These are phyloP conservation scores for Papilio elwesi DNA, from an alignment of 2,888 invertebrate species.

Conservation along the genomic window DNA sequence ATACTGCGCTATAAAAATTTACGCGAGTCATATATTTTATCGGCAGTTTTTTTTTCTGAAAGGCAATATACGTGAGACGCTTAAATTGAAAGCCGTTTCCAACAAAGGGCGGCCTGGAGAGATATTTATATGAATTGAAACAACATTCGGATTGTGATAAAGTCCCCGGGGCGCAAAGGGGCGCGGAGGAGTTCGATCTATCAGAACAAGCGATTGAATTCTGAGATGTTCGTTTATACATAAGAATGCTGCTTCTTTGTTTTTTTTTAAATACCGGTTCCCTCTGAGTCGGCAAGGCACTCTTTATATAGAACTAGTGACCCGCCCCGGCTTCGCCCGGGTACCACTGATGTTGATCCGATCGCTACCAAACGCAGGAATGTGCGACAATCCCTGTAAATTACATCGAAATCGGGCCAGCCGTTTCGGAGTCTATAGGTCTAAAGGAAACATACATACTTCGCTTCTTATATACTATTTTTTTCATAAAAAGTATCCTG, in stretches of 20 bases:
- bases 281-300: too few relatives aligned
- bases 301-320: too few relatives aligned
- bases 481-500: too few relatives aligned
- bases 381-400: too few relatives aligned
- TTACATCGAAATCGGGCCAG: too few relatives aligned
- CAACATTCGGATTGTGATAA: constrained; percentile 39
- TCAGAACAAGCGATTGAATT: not conserved
- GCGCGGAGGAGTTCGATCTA: constrained; percentile 4
- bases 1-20: constrained; percentile 24
- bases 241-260: not conserved
- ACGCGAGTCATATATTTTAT: constrained; percentile 6
- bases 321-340: too few relatives aligned
- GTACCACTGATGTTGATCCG: too few relatives aligned
- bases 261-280: too few relatives aligned
- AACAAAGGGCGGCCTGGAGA: constrained; percentile 38
- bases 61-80: constrained; percentile 27
- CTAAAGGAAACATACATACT: too few relatives aligned
- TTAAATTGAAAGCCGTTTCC: constrained; percentile 29
- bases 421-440: too few relatives aligned
- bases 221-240: not conserved
- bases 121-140: constrained; percentile 43
- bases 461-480: too few relatives aligned
- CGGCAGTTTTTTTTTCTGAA: constrained; percentile 13
- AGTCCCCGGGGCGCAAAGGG: not conserved
- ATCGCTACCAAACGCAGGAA: too few relatives aligned